Evolutionary conservation across 1,140 invertebrate genomes (phyloP).

Genomic region (Rhopalosiphum maidis): DNA sequence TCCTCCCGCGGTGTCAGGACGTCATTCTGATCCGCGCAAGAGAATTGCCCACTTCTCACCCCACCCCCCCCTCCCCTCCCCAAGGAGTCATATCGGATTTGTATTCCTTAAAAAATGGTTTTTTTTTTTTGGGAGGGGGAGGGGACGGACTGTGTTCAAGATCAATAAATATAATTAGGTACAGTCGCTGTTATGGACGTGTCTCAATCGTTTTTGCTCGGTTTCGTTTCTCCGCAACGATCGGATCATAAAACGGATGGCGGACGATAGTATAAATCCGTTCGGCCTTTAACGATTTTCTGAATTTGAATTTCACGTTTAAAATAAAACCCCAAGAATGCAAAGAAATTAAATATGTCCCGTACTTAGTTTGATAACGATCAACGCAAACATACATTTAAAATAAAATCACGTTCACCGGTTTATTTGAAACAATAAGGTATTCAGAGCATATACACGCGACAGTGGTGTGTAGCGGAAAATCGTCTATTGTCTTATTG

Average conservation of each 20-base stretch:
- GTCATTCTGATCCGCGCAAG: neutral
- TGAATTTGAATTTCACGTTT: neutral
- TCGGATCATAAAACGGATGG: neutral
- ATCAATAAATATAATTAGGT: neutral
- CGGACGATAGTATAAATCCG: neutral
- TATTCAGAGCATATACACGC: neutral
- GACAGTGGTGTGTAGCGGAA: neutral
- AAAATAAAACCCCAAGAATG: neutral
- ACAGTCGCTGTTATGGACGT: neutral
- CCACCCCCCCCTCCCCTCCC: too few relatives aligned
- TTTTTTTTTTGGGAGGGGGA: too few relatives aligned
- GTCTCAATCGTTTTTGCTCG: neutral
- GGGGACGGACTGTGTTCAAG: neutral
- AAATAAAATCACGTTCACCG: neutral
- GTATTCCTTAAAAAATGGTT: neutral
- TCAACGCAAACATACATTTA: neutral
- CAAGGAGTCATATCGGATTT: neutral
- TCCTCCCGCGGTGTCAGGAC: neutral
- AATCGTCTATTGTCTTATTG: neutral
- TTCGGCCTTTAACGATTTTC: neutral
- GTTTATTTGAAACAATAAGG: neutral
- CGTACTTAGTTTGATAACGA: neutral
- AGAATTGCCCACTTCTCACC: neutral
- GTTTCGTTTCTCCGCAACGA: neutral
- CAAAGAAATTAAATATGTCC: neutral